phyloP scores from a whole-genome alignment of 2,888 invertebrate species.

The Stenodera caucasica region DNA sequence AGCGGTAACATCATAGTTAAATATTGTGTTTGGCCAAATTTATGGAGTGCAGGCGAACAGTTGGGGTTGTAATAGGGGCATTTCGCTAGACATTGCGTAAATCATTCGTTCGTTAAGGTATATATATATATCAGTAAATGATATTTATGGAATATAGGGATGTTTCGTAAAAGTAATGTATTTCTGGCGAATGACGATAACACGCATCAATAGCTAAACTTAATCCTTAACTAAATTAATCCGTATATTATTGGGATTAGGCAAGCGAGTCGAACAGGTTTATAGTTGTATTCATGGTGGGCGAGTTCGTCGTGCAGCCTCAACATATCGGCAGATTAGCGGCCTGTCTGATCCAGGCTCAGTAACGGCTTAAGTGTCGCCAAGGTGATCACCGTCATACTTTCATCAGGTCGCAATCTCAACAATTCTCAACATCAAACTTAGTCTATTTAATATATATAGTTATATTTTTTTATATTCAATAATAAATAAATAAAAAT shows the following conservation, averaged over 20 bases:
- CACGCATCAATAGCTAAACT: slow-evolving; percentile 55
- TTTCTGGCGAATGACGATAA: slow-evolving; percentile 54
- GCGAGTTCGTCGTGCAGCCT: slow-evolving; percentile 62
- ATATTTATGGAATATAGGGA: slow-evolving; percentile 14
- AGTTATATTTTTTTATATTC: neutral
- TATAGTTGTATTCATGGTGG: slow-evolving; percentile 42
- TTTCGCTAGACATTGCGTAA: neutral
- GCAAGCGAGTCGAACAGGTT: slow-evolving; percentile 49
- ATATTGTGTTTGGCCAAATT: neutral
- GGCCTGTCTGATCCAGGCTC: slow-evolving; percentile 56
- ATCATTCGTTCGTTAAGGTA: neutral
- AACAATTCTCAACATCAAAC: neutral
- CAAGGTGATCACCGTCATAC: slow-evolving; percentile 45
- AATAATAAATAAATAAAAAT: neutral
- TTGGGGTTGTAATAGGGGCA: neutral
- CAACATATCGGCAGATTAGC: slow-evolving; percentile 69
- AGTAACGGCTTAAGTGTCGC: slow-evolving; percentile 46
- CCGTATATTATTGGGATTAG: slow-evolving; percentile 55
- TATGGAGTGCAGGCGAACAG: neutral
- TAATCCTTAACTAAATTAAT: slow-evolving; percentile 55
- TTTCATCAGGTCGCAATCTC: slow-evolving; percentile 25
- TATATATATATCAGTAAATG: slow-evolving; percentile 6
- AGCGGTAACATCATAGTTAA: neutral
- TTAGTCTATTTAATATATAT: neutral
- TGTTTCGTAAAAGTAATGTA: slow-evolving; percentile 21